Conservation (phyloP, 2,797 vertebrate genomes). For the Florisuga fusca region DNA sequence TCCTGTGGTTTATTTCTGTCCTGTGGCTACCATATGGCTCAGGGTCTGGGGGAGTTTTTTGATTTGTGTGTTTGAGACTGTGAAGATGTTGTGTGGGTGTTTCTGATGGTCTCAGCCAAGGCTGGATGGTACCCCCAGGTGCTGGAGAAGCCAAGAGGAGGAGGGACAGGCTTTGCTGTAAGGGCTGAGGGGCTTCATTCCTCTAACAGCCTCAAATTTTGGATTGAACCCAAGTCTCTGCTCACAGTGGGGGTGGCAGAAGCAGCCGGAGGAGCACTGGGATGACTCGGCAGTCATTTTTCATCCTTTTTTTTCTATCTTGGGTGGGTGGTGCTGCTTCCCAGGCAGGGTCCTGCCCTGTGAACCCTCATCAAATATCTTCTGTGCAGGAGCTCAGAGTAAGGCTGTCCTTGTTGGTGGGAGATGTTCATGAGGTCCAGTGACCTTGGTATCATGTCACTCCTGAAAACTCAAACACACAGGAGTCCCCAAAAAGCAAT, state of each 20-base stretch:
- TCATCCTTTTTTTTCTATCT: background rate
- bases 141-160: background rate
- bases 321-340: background rate
- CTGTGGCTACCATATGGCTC: accelerated
- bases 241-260: background rate
- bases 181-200: background rate
- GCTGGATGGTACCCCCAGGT: background rate
- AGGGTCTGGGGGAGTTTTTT: background rate
- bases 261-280: background rate
- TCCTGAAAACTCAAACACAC: background rate
- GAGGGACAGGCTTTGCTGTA: background rate
- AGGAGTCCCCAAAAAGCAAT: background rate
- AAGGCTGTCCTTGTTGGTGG: accelerated
- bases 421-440: background rate
- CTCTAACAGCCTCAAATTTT: background rate
- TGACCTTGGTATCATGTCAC: background rate
- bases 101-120: background rate
- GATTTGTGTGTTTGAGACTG: background rate
- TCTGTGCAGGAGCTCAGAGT: background rate
- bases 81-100: background rate
- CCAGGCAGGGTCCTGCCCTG: background rate
- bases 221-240: background rate
- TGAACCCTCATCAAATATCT: background rate
- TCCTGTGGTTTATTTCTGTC: background rate
- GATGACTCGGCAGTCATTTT: background rate